Evolutionary conservation across 2,113 vertebrate genomes (phyloP), one percentile per base, ranked within the genome.

Genomic region (Calypte anna): DNA sequence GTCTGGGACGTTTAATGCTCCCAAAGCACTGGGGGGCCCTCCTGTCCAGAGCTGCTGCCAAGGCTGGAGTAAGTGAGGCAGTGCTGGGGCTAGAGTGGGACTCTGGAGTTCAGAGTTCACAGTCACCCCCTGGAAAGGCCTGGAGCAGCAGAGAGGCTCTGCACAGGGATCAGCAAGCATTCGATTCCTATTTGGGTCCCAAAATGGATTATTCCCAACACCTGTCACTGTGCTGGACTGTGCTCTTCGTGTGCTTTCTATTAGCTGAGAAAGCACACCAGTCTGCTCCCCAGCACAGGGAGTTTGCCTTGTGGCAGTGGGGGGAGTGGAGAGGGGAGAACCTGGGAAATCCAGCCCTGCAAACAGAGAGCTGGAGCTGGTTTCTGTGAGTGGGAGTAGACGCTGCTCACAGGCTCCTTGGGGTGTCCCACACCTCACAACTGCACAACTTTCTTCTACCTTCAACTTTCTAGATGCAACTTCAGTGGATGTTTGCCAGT

Each of bases 211-310:
- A 85, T n/a, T 90, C 93, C 82, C 62, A 92, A 20, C 94, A 96
- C 94, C 95, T 95, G 95, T 82, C 67, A 1, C 91, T 1, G 0
- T 30, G 94, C 59, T 89, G 79, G 53, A 77, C 84, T 24, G 3
- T 12, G 81, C 94, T 91, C 62, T 90, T 93, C 96, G 95, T 90
- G 87, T 95, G 96, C 90, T 97, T 96, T 80, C 90, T 27, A 90
- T 96, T 96, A 96, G 82, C 93, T 73, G 75, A 82, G 74, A 87
- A 92, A 96, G 85, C 91, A 94, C 80, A 86, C 24, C 62, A 88
- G 74, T 93, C 91, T 76, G 81, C 83, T 90, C 58, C 91, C 0
- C 3, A 82, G 89, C 55, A 20, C 2, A 2, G 10, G 66, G 73
- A 66, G 62, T 59, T 36, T 24, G 69, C 67, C 57, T 88, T 59